Conservation (phyloP, 2,888 invertebrate genomes). For the Papilio demoleus region DNA sequence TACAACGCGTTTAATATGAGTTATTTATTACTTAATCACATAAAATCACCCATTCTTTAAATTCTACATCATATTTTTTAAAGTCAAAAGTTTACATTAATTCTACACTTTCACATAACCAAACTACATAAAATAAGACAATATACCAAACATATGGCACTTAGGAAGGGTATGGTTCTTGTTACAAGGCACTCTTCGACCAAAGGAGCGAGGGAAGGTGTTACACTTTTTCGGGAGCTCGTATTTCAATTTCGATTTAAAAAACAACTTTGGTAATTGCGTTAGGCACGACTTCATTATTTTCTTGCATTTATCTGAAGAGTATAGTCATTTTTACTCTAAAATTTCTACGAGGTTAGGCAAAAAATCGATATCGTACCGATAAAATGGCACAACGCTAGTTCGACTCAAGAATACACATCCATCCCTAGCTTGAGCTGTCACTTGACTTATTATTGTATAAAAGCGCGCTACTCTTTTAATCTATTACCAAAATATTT, state of each 20-base stretch:
- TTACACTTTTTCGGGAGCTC: constrained; percentile 68
- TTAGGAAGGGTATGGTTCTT: constrained; percentile 80
- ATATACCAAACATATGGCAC: constrained; percentile 56
- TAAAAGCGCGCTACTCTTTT: too few species aligned
- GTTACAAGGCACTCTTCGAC: constrained; percentile 64
- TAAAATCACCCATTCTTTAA: too few species aligned
- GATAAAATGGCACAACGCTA: too few species aligned
- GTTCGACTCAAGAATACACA: too few species aligned
- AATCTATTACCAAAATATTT: too few species aligned
- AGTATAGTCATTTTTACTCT: not conserved
- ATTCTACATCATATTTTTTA: too few species aligned
- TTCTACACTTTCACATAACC: constrained; percentile 16
- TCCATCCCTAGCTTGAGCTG: too few species aligned
- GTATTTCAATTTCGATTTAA: constrained; percentile 71
- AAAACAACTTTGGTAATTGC: constrained; percentile 74
- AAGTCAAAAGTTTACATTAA: too few species aligned
- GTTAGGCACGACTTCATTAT: constrained; percentile 74
- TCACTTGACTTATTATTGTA: too few species aligned
- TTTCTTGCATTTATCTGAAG: constrained; percentile 74
- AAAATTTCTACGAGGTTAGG: not conserved
- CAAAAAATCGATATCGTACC: too few species aligned
- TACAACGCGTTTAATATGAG: too few species aligned
- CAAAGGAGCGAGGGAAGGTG: constrained; percentile 71
- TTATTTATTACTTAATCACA: too few species aligned
- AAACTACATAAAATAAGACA: not conserved